Base-by-base conservation (phyloP, 2,113 vertebrate species). In the Callipepla squamata region DNA sequence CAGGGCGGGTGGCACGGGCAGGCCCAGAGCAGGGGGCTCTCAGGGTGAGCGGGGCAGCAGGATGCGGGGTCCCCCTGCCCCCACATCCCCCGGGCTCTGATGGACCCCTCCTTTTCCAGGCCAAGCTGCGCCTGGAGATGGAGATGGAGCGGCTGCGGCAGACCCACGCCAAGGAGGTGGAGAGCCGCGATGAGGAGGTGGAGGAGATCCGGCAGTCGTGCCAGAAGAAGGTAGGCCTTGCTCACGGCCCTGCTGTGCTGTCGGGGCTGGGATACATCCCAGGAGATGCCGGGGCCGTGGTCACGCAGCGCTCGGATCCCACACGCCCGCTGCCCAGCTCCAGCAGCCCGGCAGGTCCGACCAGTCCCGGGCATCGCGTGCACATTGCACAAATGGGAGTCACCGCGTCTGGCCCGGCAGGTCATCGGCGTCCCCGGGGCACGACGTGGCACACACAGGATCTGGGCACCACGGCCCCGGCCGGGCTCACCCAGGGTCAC, bases 71-170 rank as follows among this genome's bases (percentile, higher is more conserved):
- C 38, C 25, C 10, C 38, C 1, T 4, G 4, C 32, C 38, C 25
- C 11, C 42, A 1, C 1, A 0, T 83, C 48, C 65, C 47, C n/a
- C 68, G 59, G 0, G 2, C 63, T 48, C 78, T 89, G 63, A 81
- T 65, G 28, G 7, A 36, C 55, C 65, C n/a, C 17, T 40, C 42
- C 8, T 0, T 83, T 92, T 66, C 11, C 86, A 99, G 99, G 98
- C 98, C 36, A 99, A 99, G 92, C 97, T 99, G 58, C 98, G 99
- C 63, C 97, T 99, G 55, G 99, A 99, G 97, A 99, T 99, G 99
- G 99, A 99, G 97, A 99, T 98, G 98, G 99, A 99, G 96, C 95
- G 99, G 28, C 96, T 99, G 68, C 98, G 99, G 62, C 99, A 99
- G 94, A 99, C 98, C 12, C 99, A 99, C 42, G 97, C 98, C 88